Conservation (phyloP, 2,888 invertebrate genomes). For the Crepidodera aurea region DNA sequence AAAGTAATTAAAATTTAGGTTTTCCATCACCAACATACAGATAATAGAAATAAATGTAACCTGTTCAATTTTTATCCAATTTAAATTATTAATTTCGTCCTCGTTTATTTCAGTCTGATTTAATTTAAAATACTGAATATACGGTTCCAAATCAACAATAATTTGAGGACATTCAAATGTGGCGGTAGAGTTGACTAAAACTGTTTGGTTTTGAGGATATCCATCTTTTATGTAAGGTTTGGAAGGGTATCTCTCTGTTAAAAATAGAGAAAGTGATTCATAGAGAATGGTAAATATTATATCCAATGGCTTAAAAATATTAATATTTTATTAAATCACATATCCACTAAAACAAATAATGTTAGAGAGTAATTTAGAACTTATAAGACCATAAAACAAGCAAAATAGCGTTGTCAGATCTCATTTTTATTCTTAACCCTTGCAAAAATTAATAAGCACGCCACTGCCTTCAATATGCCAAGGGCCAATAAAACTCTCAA, state of each 20-base stretch:
- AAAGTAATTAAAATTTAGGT: not conserved
- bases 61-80: slow-evolving; percentile 60
- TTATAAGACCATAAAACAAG: no score
- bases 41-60: slow-evolving; percentile 46
- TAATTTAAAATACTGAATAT: slow-evolving; percentile 79
- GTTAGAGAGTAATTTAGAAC: no score
- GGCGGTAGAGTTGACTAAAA: slow-evolving; percentile 74
- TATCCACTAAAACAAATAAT: no score
- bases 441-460: no score
- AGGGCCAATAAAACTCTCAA: no score
- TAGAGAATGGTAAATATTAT: no score
- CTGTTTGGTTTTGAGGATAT: slow-evolving; percentile 83
- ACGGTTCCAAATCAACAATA: slow-evolving; percentile 82
- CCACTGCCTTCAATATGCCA: no score
- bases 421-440: no score
- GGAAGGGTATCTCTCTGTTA: slow-evolving; percentile 81
- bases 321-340: no score
- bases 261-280: slow-evolving; percentile 38
- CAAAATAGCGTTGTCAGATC: no score
- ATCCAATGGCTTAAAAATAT: no score
- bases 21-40: slow-evolving; percentile 18
- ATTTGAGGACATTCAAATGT: slow-evolving; percentile 80
- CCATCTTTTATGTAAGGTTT: slow-evolving; percentile 85
- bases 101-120: slow-evolving; percentile 43
- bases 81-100: slow-evolving; percentile 50